These are phyloP conservation scores for Zaprionus africanus DNA, from an alignment of 1,140 invertebrate genomes.

Conservation along the genomic window DNA sequence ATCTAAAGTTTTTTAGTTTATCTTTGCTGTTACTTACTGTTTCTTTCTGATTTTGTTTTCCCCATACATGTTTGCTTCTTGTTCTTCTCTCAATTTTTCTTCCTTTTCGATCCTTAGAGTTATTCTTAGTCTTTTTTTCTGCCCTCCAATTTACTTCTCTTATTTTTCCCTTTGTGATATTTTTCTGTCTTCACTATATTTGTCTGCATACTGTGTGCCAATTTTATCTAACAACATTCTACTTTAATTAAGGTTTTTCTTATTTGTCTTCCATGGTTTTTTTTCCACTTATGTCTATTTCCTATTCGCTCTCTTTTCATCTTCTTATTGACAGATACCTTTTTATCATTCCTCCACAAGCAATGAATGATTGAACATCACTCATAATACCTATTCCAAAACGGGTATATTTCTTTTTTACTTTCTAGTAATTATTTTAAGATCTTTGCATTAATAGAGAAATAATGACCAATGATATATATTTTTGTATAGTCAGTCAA, in stretches of 20 bases:
- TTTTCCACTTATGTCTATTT: background rate
- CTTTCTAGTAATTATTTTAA: too few species aligned
- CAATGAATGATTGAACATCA: conserved; percentile 1
- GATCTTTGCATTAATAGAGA: too few species aligned
- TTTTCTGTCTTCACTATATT: background rate
- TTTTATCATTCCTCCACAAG: background rate
- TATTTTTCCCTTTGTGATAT: background rate
- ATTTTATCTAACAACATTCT: background rate
- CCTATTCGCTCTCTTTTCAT: background rate
- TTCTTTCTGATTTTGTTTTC: background rate
- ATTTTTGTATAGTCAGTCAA: too few species aligned
- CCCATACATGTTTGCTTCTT: background rate
- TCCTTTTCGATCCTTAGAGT: background rate
- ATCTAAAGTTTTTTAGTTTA: too few species aligned
- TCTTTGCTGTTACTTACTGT: too few species aligned
- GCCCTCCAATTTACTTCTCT: too few species aligned
- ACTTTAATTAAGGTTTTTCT: background rate
- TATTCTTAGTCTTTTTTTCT: background rate
- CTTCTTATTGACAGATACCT: background rate
- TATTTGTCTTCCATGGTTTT: background rate
- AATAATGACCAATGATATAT: too few species aligned
- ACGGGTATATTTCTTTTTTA: too few species aligned
- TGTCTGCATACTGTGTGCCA: too few species aligned
- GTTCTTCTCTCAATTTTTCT: too few species aligned
- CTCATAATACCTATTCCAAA: background rate